Base-by-base conservation (phyloP, 2,888 invertebrate genomes). In the Melinopterus prodromus region DNA sequence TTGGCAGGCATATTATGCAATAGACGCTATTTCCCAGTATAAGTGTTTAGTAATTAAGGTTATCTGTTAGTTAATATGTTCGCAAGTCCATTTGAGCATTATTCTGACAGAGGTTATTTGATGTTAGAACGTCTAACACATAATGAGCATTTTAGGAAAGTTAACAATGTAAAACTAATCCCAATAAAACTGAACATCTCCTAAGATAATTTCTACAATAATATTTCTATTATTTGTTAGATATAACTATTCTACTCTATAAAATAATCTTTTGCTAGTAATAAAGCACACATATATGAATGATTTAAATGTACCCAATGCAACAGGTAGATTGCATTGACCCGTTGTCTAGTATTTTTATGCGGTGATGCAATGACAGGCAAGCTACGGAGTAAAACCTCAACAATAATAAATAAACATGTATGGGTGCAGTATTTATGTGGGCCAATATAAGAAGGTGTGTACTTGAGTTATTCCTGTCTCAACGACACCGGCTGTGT, bases 341-440 rank as follows among this genome's bases (percentile, higher is more conserved):
- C 26, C 36, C 74, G 36, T 72, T 36, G 72, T 14, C 35, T 35
- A n/a, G 36, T 74, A 53, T 53, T 53, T 53, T 53, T 53, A 53
- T 53, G 53, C 37, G 35, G 74, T 74, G 74, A 74, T 74, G 74
- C 74, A 74, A 74, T 74, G 26, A 3, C 26, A 53, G 53, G 7
- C 53, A 53, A 12, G 36, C 74, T 74, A 26, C 37, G 36, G 36
- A 26, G 35, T 74, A 74, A 36, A 37, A 37, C n/a, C 74, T 35
- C 35, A 35, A 35, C 36, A 74, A 74, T 74, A 37, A 74, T 74
- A 74, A 74, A 74, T 74, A 74, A 74, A 74, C 74, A 74, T 74
- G 74, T 36, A 77, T 77, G 79, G 79, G 79, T 77, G 79, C 75
- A 80, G 79, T 70, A 69, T 74, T 80, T 80, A 80, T 77, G 77